Evolutionary conservation across 2,888 invertebrate species (phyloP).

Genomic region (Trachelus iudaicus): DNA sequence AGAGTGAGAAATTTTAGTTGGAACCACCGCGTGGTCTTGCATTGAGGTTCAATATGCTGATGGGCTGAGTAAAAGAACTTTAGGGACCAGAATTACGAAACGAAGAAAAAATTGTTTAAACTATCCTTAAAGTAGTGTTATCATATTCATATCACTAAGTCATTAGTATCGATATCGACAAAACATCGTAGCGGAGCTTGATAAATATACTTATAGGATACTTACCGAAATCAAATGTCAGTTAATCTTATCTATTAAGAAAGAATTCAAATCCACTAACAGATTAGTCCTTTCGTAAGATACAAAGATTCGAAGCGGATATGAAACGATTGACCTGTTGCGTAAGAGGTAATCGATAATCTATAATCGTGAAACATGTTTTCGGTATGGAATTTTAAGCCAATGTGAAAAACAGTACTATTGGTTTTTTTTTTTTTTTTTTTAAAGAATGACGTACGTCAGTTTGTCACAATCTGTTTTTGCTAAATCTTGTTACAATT

Average conservation of each 20-base stretch:
- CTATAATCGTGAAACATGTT: not conserved
- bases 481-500: not conserved
- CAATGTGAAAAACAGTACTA: not conserved
- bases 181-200: too few relatives aligned
- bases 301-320: too few relatives aligned
- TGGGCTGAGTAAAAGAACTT: not conserved
- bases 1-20: too few relatives aligned
- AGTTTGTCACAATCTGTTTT: not conserved
- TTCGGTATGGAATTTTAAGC: not conserved
- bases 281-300: not conserved
- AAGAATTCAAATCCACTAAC: not conserved
- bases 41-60: not conserved
- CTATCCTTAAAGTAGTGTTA: not conserved
- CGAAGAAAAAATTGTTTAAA: rapidly evolving
- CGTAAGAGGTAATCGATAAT: not conserved
- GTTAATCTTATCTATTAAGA: not conserved
- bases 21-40: not conserved
- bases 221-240: too few relatives aligned
- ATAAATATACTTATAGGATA: too few relatives aligned
- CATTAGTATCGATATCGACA: not conserved
- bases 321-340: not conserved
- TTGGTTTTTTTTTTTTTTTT: not conserved
- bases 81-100: not conserved
- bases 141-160: too few relatives aligned
- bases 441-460: not conserved